Evolutionary conservation across 2,888 invertebrate species (phyloP).

Genomic region (Erebia ligea): DNA sequence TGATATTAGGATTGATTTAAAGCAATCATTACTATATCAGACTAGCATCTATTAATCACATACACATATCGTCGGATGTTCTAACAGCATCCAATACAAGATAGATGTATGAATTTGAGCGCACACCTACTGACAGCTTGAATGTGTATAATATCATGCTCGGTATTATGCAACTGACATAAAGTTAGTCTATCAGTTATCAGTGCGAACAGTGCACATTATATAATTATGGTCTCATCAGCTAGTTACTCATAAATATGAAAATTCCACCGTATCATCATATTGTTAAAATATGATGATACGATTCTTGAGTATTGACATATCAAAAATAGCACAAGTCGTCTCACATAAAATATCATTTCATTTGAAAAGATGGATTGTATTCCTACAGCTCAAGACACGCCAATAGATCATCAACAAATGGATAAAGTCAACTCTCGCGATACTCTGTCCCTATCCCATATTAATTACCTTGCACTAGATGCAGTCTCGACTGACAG

Average conservation of each 20-base stretch:
- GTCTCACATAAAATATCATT: too few relatives aligned
- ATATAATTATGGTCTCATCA: neutral
- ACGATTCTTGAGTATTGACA: too few relatives aligned
- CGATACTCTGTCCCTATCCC: neutral
- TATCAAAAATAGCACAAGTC: too few relatives aligned
- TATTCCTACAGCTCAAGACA: neutral
- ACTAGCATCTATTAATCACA: too few relatives aligned
- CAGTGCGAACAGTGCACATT: neutral
- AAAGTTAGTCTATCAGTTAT: neutral
- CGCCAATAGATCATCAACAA: neutral
- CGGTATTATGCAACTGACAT: neutral
- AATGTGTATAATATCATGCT: too few relatives aligned
- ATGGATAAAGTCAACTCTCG: slow-evolving; percentile 10
- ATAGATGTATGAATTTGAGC: neutral
- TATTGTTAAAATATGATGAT: too few relatives aligned
- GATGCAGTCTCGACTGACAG: slow-evolving; percentile 10
- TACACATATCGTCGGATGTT: neutral
- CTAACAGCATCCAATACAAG: neutral
- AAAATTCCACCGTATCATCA: too few relatives aligned
- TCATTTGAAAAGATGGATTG: neutral
- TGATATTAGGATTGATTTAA: too few relatives aligned
- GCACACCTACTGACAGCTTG: too few relatives aligned
- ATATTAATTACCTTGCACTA: slow-evolving; percentile 15
- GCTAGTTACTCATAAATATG: too few relatives aligned
- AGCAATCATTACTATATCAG: too few relatives aligned